A percentile compares a stretch with the other conserved stretches of the same genome.
phyloP scores from a whole-genome alignment of 2,113 vertebrate genomes.

The Callionymus lyra region DNA sequence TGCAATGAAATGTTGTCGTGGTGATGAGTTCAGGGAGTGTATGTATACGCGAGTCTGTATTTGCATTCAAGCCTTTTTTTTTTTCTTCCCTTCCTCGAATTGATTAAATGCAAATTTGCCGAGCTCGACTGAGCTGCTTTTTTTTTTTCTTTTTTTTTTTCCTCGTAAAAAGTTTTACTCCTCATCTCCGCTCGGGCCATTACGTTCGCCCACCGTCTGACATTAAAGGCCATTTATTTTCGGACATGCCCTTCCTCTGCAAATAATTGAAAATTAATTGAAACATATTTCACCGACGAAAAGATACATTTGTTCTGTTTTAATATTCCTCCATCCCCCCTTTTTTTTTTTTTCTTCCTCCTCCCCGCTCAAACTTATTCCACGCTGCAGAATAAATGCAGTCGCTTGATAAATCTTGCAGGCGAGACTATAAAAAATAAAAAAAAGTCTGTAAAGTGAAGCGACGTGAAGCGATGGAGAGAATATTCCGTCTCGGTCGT shows the following conservation, averaged over 20 bases:
- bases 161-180: conserved; percentile 36
- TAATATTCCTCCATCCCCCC: too few species aligned
- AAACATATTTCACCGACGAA: conserved; percentile 27
- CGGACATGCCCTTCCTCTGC: conserved; percentile 6
- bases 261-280: conserved; percentile 20
- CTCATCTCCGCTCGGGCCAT: conserved; percentile 32
- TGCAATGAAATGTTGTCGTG: conserved; percentile 58
- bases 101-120: conserved; percentile 62
- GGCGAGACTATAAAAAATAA: conserved; percentile 37
- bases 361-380: conserved; percentile 6
- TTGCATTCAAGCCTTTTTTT: conserved; percentile 45
- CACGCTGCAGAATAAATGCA: conserved; percentile 16
- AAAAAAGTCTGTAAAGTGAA: conserved; percentile 48
- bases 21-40: conserved; percentile 45
- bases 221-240: conserved; percentile 29
- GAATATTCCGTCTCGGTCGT: too few species aligned
- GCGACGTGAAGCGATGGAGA: conserved; percentile 28
- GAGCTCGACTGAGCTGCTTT: conserved; percentile 41
- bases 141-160: conserved; percentile 13
- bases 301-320: background rate
- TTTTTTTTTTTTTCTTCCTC: conserved; percentile 13
- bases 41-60: conserved; percentile 6
- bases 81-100: too few species aligned
- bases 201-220: conserved; percentile 16
- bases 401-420: conserved; percentile 36